Percentiles rank a stretch among this genome's conserved stretches.
phyloP scores from a whole-genome alignment of 1,140 invertebrate genomes.

The Pantala flavescens region DNA sequence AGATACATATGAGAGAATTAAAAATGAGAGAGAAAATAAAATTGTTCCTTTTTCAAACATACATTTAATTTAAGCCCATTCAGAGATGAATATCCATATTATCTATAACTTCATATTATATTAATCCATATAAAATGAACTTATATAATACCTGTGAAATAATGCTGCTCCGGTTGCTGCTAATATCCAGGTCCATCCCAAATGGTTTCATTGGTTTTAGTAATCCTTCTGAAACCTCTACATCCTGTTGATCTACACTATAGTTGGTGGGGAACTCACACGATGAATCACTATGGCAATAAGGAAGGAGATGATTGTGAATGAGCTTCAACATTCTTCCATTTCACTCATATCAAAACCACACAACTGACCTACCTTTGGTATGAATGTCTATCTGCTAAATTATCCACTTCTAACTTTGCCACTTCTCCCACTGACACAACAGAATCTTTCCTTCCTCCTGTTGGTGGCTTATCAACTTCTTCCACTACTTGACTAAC shows the following conservation, averaged over 20 bases:
- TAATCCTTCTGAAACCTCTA: constrained; percentile 28
- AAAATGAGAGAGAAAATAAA: too few relatives aligned
- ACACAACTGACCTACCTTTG: constrained; percentile 15
- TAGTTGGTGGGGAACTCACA: constrained; percentile 34
- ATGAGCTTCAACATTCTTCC: constrained; percentile 31
- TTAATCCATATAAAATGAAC: constrained; percentile 13
- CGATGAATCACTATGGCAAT: constrained; percentile 44
- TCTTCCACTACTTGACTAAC: not conserved
- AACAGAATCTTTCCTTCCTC: not conserved
- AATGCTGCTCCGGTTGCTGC: constrained; percentile 43
- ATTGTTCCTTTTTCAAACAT: too few relatives aligned
- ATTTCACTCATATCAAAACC: constrained; percentile 17
- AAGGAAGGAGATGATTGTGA: constrained; percentile 33
- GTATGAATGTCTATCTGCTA: constrained; percentile 14
- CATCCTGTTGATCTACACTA: constrained; percentile 29
- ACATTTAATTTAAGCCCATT: too few relatives aligned
- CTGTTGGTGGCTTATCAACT: not conserved
- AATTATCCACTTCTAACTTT: constrained; percentile 14
- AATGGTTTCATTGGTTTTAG: constrained; percentile 36
- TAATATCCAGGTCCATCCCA: constrained; percentile 42
- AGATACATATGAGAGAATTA: too few relatives aligned
- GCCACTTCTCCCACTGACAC: constrained; percentile 5
- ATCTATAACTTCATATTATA: too few relatives aligned
- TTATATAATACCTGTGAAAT: constrained; percentile 40
- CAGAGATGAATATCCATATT: too few relatives aligned